These are phyloP conservation scores for Thecocarcelia acutangulata DNA, from an alignment of 2,888 invertebrate species.

Conservation along the genomic window DNA sequence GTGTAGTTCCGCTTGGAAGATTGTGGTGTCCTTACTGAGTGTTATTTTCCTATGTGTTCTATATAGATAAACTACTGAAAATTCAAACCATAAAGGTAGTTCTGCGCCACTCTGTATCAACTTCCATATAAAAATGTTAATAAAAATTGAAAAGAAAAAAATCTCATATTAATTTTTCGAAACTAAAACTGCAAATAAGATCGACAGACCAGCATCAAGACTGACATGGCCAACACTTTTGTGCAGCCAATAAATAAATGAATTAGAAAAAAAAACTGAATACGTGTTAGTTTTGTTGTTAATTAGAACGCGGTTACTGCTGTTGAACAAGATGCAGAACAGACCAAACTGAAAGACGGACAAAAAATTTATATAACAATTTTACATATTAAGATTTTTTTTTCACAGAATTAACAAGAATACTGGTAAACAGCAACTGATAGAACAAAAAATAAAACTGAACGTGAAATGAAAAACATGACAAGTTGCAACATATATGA, in stretches of 20 bases:
- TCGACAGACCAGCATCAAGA: conserved; percentile 51
- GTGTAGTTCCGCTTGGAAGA: too few relatives aligned
- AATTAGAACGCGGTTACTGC: conserved; percentile 62
- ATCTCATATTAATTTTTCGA: conserved; percentile 32
- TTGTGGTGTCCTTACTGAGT: too few relatives aligned
- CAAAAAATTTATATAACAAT: conserved; percentile 40
- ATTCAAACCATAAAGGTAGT: too few relatives aligned
- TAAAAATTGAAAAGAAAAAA: conserved; percentile 19
- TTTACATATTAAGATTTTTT: not conserved
- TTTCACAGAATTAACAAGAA: not conserved
- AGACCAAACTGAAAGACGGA: conserved; percentile 33
- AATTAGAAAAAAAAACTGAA: conserved; percentile 43
- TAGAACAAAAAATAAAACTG: conserved; percentile 21
- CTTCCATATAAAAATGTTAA: not conserved
- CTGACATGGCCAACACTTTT: conserved; percentile 50
- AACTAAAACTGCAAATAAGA: conserved; percentile 49
- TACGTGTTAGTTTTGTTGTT: conserved; percentile 67
- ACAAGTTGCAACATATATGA: conserved; percentile 63
- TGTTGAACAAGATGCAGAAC: conserved; percentile 56
- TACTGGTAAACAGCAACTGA: not conserved
- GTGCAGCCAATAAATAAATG: conserved; percentile 46
- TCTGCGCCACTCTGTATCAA: too few relatives aligned
- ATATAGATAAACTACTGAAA: too few relatives aligned
- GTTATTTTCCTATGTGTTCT: too few relatives aligned
- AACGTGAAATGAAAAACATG: conserved; percentile 64